Conservation (phyloP, 2,888 invertebrate genomes). For the Clivina fossor region DNA sequence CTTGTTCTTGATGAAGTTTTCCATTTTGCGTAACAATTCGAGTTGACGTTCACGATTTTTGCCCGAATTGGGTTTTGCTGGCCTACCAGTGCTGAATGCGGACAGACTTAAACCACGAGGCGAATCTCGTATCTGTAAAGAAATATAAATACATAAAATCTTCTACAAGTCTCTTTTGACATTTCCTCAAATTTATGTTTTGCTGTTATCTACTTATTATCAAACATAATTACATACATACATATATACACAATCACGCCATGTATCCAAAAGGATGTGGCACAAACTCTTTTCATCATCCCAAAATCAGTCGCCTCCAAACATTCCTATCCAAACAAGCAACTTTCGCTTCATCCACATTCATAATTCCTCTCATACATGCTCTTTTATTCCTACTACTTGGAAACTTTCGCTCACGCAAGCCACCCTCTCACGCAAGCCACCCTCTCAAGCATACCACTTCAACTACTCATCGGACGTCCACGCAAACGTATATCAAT, state of each 20-base stretch:
- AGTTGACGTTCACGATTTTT: conserved; percentile 63
- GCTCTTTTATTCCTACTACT: too few species aligned
- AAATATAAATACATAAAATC: conserved; percentile 11
- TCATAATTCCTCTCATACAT: too few species aligned
- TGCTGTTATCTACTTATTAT: not conserved
- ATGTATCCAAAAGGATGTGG: not conserved
- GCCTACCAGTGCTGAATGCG: conserved; percentile 55
- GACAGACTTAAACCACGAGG: conserved; percentile 53
- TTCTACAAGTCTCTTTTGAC: conserved; percentile 18
- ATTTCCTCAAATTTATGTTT: not conserved
- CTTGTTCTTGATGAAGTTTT: conserved; percentile 45
- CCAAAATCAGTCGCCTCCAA: too few species aligned
- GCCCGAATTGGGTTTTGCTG: conserved; percentile 34
- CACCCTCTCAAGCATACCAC: too few species aligned
- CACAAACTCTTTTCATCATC: too few species aligned
- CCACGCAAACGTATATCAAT: too few species aligned
- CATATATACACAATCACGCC: not conserved
- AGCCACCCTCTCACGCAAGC: too few species aligned
- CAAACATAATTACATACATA: not conserved
- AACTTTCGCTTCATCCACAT: too few species aligned
- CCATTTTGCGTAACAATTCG: conserved; percentile 66
- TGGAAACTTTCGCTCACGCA: too few species aligned
- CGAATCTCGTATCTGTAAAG: conserved; percentile 40
- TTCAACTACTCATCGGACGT: too few species aligned
- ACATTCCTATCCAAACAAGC: too few species aligned